Evolutionary conservation across 2,888 invertebrate species (phyloP).

Genomic region (Latheticus oryzae): DNA sequence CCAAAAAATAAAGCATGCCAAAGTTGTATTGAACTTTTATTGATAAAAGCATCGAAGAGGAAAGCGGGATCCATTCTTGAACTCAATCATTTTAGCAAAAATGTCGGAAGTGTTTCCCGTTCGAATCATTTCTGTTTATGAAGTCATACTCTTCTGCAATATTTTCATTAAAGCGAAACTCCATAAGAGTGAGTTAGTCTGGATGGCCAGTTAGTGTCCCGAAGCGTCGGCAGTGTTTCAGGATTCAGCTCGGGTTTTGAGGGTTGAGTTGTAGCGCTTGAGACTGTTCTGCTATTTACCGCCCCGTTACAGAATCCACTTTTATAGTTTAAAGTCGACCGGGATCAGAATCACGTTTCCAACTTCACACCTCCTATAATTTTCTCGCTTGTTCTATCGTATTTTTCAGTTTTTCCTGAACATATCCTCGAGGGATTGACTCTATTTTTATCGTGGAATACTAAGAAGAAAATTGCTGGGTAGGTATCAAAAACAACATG

Average conservation of each 20-base stretch:
- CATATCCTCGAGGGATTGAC: constrained; percentile 17
- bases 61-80: constrained; percentile 15
- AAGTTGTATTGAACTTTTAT: constrained; percentile 15
- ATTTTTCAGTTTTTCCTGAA: constrained; percentile 37
- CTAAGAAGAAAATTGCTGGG: constrained; percentile 29
- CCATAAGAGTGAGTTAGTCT: constrained; percentile 25
- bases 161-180: constrained; percentile 26
- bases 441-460: constrained; percentile 30
- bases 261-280: constrained; percentile 29
- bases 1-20: constrained; percentile 15
- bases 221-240: constrained; percentile 39
- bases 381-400: constrained; percentile 31
- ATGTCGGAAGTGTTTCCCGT: constrained; percentile 19
- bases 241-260: constrained; percentile 39
- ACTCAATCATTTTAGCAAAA: constrained; percentile 21
- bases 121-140: constrained; percentile 28
- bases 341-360: constrained; percentile 48
- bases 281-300: constrained; percentile 45
- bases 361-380: constrained; percentile 44
- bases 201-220: constrained; percentile 41
- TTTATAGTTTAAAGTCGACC: constrained; percentile 51
- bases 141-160: constrained; percentile 24
- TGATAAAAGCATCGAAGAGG: constrained; percentile 9
- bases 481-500: too few species aligned
- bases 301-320: constrained; percentile 49